These are phyloP conservation scores for Tetragonula clypearis DNA, from an alignment of 1,140 invertebrate genomes.

Conservation along the genomic window DNA sequence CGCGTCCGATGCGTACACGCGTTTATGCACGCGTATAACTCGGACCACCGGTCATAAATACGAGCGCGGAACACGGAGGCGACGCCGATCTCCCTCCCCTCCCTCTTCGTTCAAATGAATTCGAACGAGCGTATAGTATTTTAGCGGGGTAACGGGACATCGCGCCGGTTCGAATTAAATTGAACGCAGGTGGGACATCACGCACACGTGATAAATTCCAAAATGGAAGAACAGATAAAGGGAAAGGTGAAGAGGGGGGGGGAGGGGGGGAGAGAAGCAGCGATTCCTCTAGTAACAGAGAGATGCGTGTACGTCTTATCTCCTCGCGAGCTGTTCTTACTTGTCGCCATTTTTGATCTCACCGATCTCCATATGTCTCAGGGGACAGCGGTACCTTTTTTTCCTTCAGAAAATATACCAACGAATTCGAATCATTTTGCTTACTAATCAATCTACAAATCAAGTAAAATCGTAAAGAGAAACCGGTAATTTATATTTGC, in stretches of 20 bases:
- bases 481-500: too few relatives aligned
- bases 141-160: constrained; percentile 57
- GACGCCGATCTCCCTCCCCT: not conserved
- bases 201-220: constrained; percentile 15
- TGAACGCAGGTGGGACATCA: constrained; percentile 16
- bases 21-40: constrained; percentile 21
- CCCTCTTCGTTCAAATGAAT: constrained; percentile 18
- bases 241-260: not conserved
- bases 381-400: not conserved
- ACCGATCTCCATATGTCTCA: too few relatives aligned
- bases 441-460: too few relatives aligned
- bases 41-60: constrained; percentile 4
- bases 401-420: not conserved
- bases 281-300: not conserved
- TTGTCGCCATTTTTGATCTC: constrained; percentile 11
- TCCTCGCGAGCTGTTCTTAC: constrained; percentile 8
- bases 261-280: not conserved
- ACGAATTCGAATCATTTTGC: not conserved
- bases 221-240: not conserved
- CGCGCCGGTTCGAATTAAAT: constrained; percentile 55
- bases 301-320: constrained; percentile 15
- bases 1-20: constrained; percentile 8
- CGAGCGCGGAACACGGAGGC: not conserved
- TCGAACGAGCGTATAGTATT: constrained; percentile 49
- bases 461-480: too few relatives aligned